These are phyloP conservation scores for Hesperia comma DNA, from an alignment of 2,888 invertebrate species.

Conservation along the genomic window DNA sequence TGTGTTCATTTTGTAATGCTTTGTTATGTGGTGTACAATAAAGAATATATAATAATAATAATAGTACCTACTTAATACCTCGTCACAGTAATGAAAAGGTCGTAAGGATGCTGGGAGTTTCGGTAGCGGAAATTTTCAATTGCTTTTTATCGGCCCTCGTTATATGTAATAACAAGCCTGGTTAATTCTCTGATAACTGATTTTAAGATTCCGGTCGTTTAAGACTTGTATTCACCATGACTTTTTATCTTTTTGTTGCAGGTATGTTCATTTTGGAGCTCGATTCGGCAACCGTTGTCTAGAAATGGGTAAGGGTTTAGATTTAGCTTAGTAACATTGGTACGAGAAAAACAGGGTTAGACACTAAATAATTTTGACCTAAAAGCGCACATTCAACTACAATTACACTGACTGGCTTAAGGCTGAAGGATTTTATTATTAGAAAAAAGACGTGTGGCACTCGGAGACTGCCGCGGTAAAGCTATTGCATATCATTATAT, in stretches of 20 bases:
- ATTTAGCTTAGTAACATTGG: not conserved
- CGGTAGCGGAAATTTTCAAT: conserved; percentile 30
- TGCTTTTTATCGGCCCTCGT: conserved; percentile 24
- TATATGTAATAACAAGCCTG: conserved; percentile 21
- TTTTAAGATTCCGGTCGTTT: conserved; percentile 17
- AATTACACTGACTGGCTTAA: no score
- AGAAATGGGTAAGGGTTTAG: not conserved
- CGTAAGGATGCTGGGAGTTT: conserved; percentile 9
- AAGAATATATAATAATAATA: no score
- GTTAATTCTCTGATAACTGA: conserved; percentile 22
- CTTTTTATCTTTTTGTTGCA: conserved; percentile 20
- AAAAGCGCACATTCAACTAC: no score
- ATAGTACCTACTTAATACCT: conserved; percentile 13
- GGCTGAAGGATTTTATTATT: no score
- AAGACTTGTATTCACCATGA: not conserved
- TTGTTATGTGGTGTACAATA: no score
- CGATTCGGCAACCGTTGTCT: not conserved
- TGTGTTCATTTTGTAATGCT: no score
- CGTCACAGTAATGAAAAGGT: conserved; percentile 11
- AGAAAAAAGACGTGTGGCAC: no score
- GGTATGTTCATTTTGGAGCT: conserved; percentile 20
- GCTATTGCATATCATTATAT: no score
- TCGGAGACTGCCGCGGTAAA: no score
- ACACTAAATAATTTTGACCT: no score
- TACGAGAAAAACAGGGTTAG: no score